Evolutionary conservation across 2,888 invertebrate genomes (phyloP), one percentile per base, ranked within the genome.

Genomic region (Ochlodes sylvanus): DNA sequence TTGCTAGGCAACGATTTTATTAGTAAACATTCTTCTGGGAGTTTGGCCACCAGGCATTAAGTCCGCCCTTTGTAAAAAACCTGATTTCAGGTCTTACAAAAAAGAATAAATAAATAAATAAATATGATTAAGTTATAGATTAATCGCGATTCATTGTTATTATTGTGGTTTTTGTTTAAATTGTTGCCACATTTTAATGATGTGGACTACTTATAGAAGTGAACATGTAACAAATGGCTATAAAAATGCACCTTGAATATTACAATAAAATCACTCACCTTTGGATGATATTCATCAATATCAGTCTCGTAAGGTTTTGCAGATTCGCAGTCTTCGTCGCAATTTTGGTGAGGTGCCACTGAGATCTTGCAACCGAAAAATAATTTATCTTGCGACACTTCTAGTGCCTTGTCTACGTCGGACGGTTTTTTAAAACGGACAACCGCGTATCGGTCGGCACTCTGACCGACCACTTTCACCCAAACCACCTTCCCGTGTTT

Each of bases 291-390:
- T 92, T 99, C 99, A 92, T 99, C 98, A 82, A 98, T 95, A 90
- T 98, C 98, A 77, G 98, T 98, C 94, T 98, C 98, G 88, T 97
- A 97, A 68, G 98, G 97, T 86, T 98, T 95, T 85, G 96, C 96
- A 83, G 97, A 96, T 88, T 96, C 97, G 84, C 97, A 97, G 84
- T 97, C 97, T 87, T 97, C 97, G 86, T 97, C 97, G 91, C 96
- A 96, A 79, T 98, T 98, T 90, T 98, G 98, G 93, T 98, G 98
- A 70, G 98, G 97, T 72, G 97, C 97, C 78, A 99, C 98, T 88
- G 98, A 98, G 90, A 99, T 98, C 94, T 98, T 98, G 89, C 98
- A 97, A 79, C 99, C 99, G 94, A 99, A 99, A 94, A 99, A 99
- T 83, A 97, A 95, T 91, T 99, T 99, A 90, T 98, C 98, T 88